Base-by-base conservation (phyloP, 2,888 invertebrate genomes). In the Pasiphila rectangulata region DNA sequence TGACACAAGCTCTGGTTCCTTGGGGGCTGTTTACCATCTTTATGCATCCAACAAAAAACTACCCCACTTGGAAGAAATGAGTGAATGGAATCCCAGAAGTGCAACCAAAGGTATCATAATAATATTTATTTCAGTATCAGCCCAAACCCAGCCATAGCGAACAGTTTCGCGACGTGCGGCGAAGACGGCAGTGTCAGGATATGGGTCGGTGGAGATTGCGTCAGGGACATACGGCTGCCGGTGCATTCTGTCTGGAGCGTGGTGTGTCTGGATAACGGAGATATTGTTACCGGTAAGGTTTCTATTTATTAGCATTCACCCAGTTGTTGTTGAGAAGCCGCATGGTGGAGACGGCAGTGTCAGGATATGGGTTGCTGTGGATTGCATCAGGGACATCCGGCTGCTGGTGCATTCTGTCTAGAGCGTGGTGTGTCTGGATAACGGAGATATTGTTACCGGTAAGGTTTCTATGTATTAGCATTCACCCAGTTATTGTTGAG, bases 401-500 rank as follows among this genome's bases (percentile, higher is more conserved):
- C 86, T 96, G 39, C 98, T 99, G 0, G 93, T 95, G 0, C 94
- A 95, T 54, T 97, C 97, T 0, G 93, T 98, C 0, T 99, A 99
- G 99, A 81, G 83, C 51, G 94, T 97, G 1, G 90, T 93, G 7
- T 92, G 94, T 42, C 83, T 98, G 13, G 83, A 90, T 3, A 98
- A 98, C 80, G 95, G 95, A 0, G 98, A 99, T 77, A 92, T 99
- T 63, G 96, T 95, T 9, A 93, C 96, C 24, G 99, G 97, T 68
- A 60, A 46, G 17, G 12, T 3, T n/a, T 25, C 6, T 20, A 9
- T 32, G n/a, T n/a, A n/a, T 3, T 9, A 16, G 17, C 6, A 32
- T 7, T 17, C 17, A n/a, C n/a, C n/a, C n/a, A n/a, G n/a, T n/a
- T n/a, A n/a, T n/a, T n/a, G n/a, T n/a, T n/a, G n/a, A n/a, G n/a